These are phyloP conservation scores for Cyanoliseus patagonus DNA, from an alignment of 2,113 vertebrate species.

Conservation along the genomic window DNA sequence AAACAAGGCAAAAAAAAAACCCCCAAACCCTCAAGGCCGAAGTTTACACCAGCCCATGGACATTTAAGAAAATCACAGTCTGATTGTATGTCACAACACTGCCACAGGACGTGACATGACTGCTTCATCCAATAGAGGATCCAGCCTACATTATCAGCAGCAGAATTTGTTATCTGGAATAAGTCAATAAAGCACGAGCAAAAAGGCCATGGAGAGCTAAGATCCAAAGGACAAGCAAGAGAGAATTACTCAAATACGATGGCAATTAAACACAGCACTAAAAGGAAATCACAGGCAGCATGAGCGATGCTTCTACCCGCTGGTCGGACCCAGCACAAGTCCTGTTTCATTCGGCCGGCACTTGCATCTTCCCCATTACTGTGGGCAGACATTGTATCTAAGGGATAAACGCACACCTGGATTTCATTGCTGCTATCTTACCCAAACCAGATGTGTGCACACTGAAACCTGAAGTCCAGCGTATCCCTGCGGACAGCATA, in stretches of 20 bases:
- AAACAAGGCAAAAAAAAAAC: neutral
- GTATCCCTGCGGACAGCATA: fast-evolving
- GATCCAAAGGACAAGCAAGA: neutral
- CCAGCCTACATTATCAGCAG: neutral
- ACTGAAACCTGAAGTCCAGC: neutral
- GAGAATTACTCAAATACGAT: neutral
- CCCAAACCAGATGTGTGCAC: neutral
- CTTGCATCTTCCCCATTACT: neutral
- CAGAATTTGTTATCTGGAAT: neutral
- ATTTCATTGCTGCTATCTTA: neutral
- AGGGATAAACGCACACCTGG: slow-evolving; percentile 5
- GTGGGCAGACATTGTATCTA: neutral
- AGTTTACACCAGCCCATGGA: neutral
- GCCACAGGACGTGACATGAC: neutral
- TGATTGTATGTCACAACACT: neutral
- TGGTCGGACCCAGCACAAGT: neutral
- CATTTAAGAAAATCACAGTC: neutral
- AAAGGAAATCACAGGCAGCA: neutral
- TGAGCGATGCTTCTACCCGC: neutral
- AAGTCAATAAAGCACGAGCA: neutral
- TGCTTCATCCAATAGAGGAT: neutral
- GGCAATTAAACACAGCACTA: neutral
- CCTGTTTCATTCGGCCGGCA: neutral
- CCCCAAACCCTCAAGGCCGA: neutral
- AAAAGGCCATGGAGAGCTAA: neutral